phyloP scores from a whole-genome alignment of 1,140 invertebrate species.

The Melitaea cinxia region DNA sequence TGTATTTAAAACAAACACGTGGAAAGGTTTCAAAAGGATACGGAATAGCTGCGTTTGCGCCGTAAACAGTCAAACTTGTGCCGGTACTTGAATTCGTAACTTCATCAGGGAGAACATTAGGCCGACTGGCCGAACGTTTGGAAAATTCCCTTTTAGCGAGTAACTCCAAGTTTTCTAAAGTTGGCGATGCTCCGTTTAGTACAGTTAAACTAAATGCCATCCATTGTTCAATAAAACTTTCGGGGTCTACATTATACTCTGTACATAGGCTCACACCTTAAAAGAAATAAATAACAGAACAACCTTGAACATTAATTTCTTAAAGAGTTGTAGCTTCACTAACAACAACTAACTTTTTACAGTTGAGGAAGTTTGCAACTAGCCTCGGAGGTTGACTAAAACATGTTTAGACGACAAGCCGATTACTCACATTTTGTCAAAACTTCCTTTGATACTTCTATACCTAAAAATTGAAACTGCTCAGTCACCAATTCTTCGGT shows the following conservation, averaged over 20 bases:
- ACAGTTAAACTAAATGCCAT: slow-evolving; percentile 85
- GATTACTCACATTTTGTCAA: slow-evolving; percentile 71
- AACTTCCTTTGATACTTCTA: slow-evolving; percentile 72
- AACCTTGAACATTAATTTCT: slow-evolving; percentile 76
- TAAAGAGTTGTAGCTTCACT: slow-evolving; percentile 53
- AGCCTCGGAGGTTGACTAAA: slow-evolving; percentile 12
- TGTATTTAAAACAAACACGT: slow-evolving; percentile 55
- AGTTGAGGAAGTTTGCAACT: slow-evolving; percentile 25
- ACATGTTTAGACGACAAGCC: slow-evolving; percentile 20
- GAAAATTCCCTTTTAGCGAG: slow-evolving; percentile 85
- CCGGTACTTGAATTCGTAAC: slow-evolving; percentile 57
- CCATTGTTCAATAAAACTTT: slow-evolving; percentile 86
- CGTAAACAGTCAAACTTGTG: slow-evolving; percentile 64
- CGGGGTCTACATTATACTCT: slow-evolving; percentile 83
- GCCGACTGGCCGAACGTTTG: slow-evolving; percentile 65
- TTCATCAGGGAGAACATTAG: slow-evolving; percentile 59
- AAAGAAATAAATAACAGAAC: slow-evolving; percentile 68
- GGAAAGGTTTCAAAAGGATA: slow-evolving; percentile 69
- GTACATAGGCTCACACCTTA: slow-evolving; percentile 83
- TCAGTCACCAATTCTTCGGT: slow-evolving; percentile 81
- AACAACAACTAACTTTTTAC: slow-evolving; percentile 50
- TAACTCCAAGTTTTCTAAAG: slow-evolving; percentile 80
- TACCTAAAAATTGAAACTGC: slow-evolving; percentile 79
- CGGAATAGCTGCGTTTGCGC: slow-evolving; percentile 56
- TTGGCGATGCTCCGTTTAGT: slow-evolving; percentile 82